Conservation (phyloP, 1,140 invertebrate genomes). For the Eulimnadia texana region DNA sequence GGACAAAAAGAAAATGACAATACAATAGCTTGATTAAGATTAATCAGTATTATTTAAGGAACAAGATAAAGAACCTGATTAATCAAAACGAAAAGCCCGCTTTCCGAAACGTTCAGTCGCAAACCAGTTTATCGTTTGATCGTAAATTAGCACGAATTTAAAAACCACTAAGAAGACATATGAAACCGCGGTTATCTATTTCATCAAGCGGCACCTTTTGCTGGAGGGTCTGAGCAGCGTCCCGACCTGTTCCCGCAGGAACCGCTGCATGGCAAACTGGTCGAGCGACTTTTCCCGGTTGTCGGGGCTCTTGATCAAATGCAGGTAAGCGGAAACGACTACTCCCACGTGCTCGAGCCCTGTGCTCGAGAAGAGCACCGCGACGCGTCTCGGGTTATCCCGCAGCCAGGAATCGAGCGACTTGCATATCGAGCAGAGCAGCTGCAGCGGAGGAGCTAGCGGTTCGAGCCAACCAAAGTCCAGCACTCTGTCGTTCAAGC, state of each 20-base stretch:
- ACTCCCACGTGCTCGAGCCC: slow-evolving; percentile 65
- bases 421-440: slow-evolving; percentile 78
- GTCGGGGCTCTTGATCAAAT: slow-evolving; percentile 76
- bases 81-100: too few species aligned
- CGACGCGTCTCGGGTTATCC: slow-evolving; percentile 55
- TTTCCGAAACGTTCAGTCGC: too few species aligned
- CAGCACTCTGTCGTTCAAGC: slow-evolving; percentile 39
- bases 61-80: too few species aligned
- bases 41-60: too few species aligned
- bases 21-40: too few species aligned
- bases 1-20: slow-evolving; percentile 30
- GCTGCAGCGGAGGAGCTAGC: slow-evolving; percentile 73
- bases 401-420: slow-evolving; percentile 80
- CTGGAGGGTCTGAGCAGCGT: slow-evolving; percentile 70
- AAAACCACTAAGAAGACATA: too few species aligned
- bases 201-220: too few species aligned
- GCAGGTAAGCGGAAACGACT: slow-evolving; percentile 79
- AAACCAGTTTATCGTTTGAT: too few species aligned
- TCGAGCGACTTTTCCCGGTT: slow-evolving; percentile 73
- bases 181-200: too few species aligned
- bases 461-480: slow-evolving; percentile 73
- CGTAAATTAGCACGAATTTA: too few species aligned
- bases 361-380: slow-evolving; percentile 66
- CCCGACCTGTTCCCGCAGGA: slow-evolving; percentile 73
- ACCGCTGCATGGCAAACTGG: slow-evolving; percentile 78